These are phyloP conservation scores for Machimus rusticus DNA, from an alignment of 2,888 invertebrate species.

Conservation along the genomic window DNA sequence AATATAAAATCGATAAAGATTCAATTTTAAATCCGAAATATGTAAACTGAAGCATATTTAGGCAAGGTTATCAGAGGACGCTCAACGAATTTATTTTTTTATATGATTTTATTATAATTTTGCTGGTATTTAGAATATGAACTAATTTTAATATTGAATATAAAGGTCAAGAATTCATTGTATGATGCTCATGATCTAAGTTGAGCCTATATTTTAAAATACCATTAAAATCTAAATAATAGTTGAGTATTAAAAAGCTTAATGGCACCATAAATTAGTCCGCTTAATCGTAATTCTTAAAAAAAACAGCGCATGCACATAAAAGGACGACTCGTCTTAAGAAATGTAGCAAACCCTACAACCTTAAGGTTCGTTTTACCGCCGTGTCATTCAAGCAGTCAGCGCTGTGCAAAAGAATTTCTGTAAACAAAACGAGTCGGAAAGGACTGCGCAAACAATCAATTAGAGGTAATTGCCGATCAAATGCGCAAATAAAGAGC, in stretches of 20 bases:
- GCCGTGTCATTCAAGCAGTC: not conserved
- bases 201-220: too few relatives aligned
- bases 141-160: too few relatives aligned
- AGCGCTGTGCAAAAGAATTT: not conserved
- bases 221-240: not conserved
- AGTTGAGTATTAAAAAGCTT: not conserved
- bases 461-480: constrained; percentile 28
- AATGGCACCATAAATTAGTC: not conserved
- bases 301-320: not conserved
- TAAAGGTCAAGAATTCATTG: too few relatives aligned
- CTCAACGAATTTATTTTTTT: too few relatives aligned
- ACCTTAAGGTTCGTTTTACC: not conserved
- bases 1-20: not conserved
- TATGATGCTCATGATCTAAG: too few relatives aligned
- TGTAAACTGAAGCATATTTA: too few relatives aligned
- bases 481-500: constrained; percentile 19
- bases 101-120: too few relatives aligned
- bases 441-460: constrained; percentile 1
- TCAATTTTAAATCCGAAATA: too few relatives aligned
- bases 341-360: not conserved
- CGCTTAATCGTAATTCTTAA: not conserved
- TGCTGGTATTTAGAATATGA: too few relatives aligned
- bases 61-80: too few relatives aligned
- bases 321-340: not conserved
- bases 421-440: constrained; percentile 1